phyloP scores from a whole-genome alignment of 2,113 vertebrate species.

The Carassius gibelio region DNA sequence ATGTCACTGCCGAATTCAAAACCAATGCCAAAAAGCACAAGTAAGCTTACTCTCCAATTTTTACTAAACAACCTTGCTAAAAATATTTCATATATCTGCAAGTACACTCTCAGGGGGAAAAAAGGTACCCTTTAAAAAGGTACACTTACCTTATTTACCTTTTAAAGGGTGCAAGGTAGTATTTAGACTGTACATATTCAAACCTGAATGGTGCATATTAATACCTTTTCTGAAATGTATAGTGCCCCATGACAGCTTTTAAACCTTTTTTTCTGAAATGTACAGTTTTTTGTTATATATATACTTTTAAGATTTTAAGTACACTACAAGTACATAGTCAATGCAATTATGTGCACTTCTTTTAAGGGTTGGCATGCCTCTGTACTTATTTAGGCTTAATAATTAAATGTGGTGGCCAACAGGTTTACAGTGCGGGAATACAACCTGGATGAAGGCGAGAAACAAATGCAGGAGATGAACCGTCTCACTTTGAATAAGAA shows the following conservation, averaged over 20 bases:
- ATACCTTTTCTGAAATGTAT: not conserved
- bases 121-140: no score
- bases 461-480: no score
- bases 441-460: slow-evolving; percentile 74
- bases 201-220: not conserved
- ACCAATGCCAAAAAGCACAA: slow-evolving; percentile 86
- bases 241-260: no score
- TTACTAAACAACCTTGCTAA: not conserved
- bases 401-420: slow-evolving; percentile 53
- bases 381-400: not conserved
- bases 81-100: not conserved
- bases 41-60: slow-evolving; percentile 70
- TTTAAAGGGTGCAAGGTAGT: not conserved
- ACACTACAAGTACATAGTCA: not conserved
- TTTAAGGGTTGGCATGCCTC: not conserved
- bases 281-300: not conserved
- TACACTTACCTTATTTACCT: no score
- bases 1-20: slow-evolving; percentile 87
- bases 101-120: not conserved
- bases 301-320: not conserved
- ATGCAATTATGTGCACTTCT: not conserved
- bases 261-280: not conserved
- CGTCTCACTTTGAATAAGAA: slow-evolving; percentile 81
- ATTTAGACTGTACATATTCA: no score
- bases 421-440: slow-evolving; percentile 92